Conservation (phyloP, 1,140 invertebrate species). For the Micrasema longulum region DNA sequence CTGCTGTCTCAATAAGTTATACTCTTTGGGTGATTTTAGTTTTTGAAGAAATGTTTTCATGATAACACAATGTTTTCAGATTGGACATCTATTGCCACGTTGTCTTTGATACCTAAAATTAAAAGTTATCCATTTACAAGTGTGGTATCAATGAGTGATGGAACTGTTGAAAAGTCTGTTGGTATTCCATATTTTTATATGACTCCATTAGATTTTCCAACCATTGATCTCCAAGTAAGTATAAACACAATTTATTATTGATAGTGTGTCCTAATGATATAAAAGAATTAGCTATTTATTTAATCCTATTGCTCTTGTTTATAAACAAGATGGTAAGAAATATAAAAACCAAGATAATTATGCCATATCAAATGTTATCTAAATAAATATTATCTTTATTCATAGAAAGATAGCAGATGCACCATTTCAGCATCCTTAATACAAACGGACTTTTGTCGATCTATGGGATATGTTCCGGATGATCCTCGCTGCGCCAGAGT, state of each 20-base stretch:
- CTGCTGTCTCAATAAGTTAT: no score
- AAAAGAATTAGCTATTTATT: no score
- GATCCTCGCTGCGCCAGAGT: conserved; percentile 83
- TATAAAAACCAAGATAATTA: no score
- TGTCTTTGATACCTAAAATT: conserved; percentile 73
- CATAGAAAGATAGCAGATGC: conserved; percentile 70
- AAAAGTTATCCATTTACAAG: conserved; percentile 79
- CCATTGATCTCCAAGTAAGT: conserved; percentile 53
- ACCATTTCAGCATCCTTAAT: conserved; percentile 78
- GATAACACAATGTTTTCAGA: no score
- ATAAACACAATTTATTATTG: no score
- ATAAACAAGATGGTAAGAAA: no score
- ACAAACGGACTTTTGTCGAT: conserved; percentile 75
- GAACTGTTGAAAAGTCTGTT: conserved; percentile 73
- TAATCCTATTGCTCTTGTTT: no score
- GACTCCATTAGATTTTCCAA: conserved; percentile 80
- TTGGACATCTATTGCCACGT: conserved; percentile 81
- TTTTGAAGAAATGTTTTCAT: no score
- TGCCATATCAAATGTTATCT: no score
- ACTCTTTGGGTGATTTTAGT: no score
- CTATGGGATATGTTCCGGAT: conserved; percentile 77
- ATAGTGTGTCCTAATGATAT: no score
- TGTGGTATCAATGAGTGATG: conserved; percentile 81
- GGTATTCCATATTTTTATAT: conserved; percentile 84
- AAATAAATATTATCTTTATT: conserved; percentile 1